Conservation (phyloP, 2,888 invertebrate genomes). For the Chesias legatella region DNA sequence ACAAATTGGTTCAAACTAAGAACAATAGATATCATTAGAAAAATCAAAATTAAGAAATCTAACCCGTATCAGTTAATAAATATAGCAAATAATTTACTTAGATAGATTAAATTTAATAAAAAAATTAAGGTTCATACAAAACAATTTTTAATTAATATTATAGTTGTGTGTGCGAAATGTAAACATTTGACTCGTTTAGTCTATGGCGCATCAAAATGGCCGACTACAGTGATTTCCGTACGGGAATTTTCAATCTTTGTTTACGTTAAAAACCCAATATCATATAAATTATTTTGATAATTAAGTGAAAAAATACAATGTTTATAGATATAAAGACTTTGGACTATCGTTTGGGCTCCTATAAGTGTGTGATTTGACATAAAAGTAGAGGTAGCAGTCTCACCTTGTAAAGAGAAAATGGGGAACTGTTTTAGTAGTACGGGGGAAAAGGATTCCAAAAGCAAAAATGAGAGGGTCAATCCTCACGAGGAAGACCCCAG, state of each 20-base stretch:
- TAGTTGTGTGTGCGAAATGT: neutral
- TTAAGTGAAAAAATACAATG: slow-evolving; percentile 73
- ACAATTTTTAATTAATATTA: too few relatives aligned
- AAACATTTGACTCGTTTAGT: slow-evolving; percentile 38
- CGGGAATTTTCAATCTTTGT: slow-evolving; percentile 76
- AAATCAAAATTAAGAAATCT: too few relatives aligned
- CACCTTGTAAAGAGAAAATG: slow-evolving; percentile 85
- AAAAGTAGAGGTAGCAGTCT: slow-evolving; percentile 71
- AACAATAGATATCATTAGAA: too few relatives aligned
- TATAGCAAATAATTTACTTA: too few relatives aligned
- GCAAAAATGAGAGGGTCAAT: slow-evolving; percentile 80
- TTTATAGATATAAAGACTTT: slow-evolving; percentile 64
- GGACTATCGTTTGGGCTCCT: slow-evolving; percentile 61
- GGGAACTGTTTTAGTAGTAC: slow-evolving; percentile 92
- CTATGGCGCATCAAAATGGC: slow-evolving; percentile 77
- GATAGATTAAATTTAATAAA: too few relatives aligned
- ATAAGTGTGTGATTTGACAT: slow-evolving; percentile 75
- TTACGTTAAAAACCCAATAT: slow-evolving; percentile 69
- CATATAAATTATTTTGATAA: slow-evolving; percentile 57
- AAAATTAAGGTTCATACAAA: too few relatives aligned
- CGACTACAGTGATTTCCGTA: slow-evolving; percentile 69
- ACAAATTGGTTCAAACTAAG: too few relatives aligned
- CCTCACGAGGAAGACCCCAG: slow-evolving; percentile 73
- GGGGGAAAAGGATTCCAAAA: slow-evolving; percentile 84
- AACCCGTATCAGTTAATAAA: neutral